These are phyloP conservation scores for Tenthredo amoena DNA, from an alignment of 2,888 invertebrate genomes.

Conservation along the genomic window DNA sequence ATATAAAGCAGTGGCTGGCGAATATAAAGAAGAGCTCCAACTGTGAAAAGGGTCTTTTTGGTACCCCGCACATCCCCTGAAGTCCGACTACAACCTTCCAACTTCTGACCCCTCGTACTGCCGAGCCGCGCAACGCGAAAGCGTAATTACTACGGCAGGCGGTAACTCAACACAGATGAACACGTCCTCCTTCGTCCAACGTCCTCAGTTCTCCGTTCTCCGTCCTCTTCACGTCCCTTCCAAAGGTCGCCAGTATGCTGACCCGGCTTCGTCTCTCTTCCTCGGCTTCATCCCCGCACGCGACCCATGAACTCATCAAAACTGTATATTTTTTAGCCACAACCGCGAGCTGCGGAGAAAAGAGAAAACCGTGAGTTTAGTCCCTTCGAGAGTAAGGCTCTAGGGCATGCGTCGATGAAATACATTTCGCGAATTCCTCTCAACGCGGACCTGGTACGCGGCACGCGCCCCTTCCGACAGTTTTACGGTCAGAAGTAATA, in stretches of 20 bases:
- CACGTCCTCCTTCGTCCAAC: conserved; percentile 59
- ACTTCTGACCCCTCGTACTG: conserved; percentile 44
- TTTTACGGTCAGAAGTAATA: conserved; percentile 51
- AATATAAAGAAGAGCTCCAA: conserved; percentile 35
- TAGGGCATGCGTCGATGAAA: conserved; percentile 47
- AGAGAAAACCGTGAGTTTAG: neutral
- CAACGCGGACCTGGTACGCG: conserved; percentile 28
- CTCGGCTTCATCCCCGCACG: conserved; percentile 31
- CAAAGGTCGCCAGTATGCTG: conserved; percentile 14
- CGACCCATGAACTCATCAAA: conserved; percentile 53
- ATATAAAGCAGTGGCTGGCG: neutral
- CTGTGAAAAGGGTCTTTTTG: conserved; percentile 18
- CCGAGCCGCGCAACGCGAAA: conserved; percentile 64
- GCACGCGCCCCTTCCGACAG: conserved; percentile 49
- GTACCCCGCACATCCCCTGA: neutral
- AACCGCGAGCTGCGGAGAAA: neutral
- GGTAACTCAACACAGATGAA: conserved; percentile 65
- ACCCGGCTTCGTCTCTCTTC: conserved; percentile 49
- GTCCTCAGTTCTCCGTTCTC: conserved; percentile 31
- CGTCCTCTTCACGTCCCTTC: conserved; percentile 21
- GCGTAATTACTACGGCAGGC: conserved; percentile 68
- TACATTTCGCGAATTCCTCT: conserved; percentile 52
- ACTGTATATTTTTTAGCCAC: conserved; percentile 24
- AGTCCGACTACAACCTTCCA: neutral
- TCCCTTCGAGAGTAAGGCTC: conserved; percentile 10